phyloP scores from a whole-genome alignment of 35 echinoderm and acorn worm genomes.

The Amphiura filiformis region DNA sequence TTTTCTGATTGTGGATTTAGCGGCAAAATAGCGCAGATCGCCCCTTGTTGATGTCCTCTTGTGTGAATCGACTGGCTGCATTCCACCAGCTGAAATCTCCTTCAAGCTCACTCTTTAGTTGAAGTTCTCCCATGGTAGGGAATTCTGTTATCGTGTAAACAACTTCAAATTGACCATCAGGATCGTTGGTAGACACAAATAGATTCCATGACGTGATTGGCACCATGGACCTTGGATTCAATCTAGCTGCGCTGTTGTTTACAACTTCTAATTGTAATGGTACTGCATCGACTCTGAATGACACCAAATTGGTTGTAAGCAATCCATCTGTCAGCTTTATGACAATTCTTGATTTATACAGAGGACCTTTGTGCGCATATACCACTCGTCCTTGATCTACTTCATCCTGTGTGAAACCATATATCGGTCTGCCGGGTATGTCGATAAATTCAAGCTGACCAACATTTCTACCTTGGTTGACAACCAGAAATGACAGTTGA shows the following conservation, averaged over 20 bases:
- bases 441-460: conserved; percentile 63
- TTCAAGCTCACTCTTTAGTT: conserved; percentile 23
- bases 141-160: conserved; percentile 41
- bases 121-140: conserved; percentile 70
- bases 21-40: conserved; percentile 58
- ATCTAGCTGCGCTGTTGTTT: conserved; percentile 42
- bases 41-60: conserved; percentile 52
- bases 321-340: conserved; percentile 64
- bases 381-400: conserved; percentile 58
- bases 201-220: conserved; percentile 49
- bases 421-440: conserved; percentile 26
- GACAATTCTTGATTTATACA: conserved; percentile 71
- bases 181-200: conserved; percentile 67
- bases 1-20: conserved; percentile 21
- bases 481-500: conserved; percentile 51
- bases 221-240: conserved; percentile 61
- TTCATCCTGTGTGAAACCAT: conserved; percentile 81
- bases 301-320: conserved; percentile 60
- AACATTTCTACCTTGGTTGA: conserved; percentile 65
- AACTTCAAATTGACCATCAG: conserved; percentile 51
- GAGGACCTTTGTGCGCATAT: conserved; percentile 80
- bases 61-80: conserved; percentile 37
- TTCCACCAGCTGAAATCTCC: conserved; percentile 44
- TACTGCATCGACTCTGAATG: conserved; percentile 78
- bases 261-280: conserved; percentile 52